A percentile compares a stretch with the other conserved stretches of the same genome.
phyloP scores from a whole-genome alignment of 2,797 vertebrate genomes.

The Petrocephalus sullivani region DNA sequence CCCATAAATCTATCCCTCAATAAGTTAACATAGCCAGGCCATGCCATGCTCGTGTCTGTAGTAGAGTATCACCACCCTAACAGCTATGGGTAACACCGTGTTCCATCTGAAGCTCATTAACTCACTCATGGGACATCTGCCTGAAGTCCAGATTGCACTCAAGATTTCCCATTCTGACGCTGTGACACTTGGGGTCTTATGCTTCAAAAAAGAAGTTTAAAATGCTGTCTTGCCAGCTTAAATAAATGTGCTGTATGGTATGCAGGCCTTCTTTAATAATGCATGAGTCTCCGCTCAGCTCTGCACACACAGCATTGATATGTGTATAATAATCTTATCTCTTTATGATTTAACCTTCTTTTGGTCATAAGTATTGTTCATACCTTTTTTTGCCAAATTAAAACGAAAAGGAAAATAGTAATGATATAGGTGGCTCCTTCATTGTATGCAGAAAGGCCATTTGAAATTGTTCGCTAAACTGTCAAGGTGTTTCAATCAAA shows the following conservation, averaged over 20 bases:
- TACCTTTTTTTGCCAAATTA: not conserved
- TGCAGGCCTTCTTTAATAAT: not conserved
- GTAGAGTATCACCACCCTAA: not conserved
- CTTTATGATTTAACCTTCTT: not conserved
- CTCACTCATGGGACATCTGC: not conserved
- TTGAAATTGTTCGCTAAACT: not conserved
- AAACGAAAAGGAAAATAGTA: not conserved
- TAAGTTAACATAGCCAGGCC: not conserved
- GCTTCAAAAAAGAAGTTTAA: not conserved
- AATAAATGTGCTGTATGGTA: not conserved
- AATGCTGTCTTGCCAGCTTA: not conserved
- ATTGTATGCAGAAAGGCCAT: not conserved
- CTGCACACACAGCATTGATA: not conserved
- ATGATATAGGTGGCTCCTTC: not conserved
- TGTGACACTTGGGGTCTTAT: not conserved
- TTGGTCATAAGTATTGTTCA: not conserved
- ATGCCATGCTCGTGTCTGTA: not conserved
- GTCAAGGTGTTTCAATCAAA: not conserved
- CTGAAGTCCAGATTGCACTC: not conserved
- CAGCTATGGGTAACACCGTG: not conserved
- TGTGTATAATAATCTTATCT: not conserved
- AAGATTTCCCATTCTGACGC: not conserved
- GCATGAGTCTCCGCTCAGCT: not conserved
- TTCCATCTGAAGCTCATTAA: not conserved
- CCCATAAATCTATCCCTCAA: not conserved